phyloP scores from a whole-genome alignment of 1,140 invertebrate genomes.

The Frieseomelitta varia region DNA sequence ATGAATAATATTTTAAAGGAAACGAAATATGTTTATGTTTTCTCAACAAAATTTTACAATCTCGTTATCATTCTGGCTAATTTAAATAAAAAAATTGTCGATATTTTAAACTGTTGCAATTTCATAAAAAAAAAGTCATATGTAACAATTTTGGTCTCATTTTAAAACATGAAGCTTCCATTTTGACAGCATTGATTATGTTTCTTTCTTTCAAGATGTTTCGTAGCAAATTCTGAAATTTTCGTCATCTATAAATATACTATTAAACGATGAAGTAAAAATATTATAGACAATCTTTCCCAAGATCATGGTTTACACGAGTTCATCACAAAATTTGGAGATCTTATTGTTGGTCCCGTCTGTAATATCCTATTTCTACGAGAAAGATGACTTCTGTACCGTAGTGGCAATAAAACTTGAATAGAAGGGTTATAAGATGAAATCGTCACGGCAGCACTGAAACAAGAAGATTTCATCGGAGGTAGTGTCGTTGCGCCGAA shows the following conservation, averaged over 20 bases:
- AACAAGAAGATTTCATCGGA: not conserved
- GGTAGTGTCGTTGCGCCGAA: not conserved
- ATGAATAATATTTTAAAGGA: no score
- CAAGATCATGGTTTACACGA: not conserved
- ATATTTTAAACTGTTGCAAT: no score
- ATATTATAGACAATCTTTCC: not conserved
- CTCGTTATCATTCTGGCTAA: no score
- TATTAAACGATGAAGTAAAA: not conserved
- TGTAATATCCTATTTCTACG: not conserved
- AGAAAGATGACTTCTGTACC: not conserved
- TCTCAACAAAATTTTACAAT: no score
- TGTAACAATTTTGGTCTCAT: no score
- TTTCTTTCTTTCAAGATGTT: no score
- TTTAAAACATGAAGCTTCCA: no score
- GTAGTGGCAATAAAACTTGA: slow-evolving; percentile 8
- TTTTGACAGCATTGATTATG: no score
- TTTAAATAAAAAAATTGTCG: no score
- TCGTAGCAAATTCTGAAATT: not conserved
- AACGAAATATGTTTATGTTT: no score
- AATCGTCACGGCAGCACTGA: not conserved
- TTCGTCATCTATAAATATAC: not conserved
- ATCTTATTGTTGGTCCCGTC: not conserved
- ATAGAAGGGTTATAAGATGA: not conserved
- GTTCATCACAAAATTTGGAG: not conserved
- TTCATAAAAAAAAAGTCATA: no score